phyloP scores from a whole-genome alignment of 2,888 invertebrate genomes.

The Cantharis lateralis region DNA sequence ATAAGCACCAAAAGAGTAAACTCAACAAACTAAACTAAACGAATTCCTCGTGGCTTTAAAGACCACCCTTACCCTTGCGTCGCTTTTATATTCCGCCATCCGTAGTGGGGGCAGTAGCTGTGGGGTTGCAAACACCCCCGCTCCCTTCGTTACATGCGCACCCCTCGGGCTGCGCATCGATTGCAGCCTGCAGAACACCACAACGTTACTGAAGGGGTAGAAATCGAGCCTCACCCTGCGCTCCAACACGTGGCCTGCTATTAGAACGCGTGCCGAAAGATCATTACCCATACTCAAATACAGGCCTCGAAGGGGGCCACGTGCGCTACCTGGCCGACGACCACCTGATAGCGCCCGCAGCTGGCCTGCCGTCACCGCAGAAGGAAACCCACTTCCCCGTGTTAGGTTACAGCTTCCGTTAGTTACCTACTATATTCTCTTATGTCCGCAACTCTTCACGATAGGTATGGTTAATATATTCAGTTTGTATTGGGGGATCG shows the following conservation, averaged over 20 bases:
- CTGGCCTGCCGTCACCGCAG: slow-evolving; percentile 30
- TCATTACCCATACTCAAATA: slow-evolving; percentile 36
- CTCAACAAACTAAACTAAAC: slow-evolving; percentile 58
- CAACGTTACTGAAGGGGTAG: slow-evolving; percentile 33
- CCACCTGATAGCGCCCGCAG: slow-evolving; percentile 40
- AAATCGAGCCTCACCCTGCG: slow-evolving; percentile 37
- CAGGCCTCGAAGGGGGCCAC: slow-evolving; percentile 30
- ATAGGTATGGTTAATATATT: slow-evolving; percentile 20
- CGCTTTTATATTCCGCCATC: slow-evolving; percentile 57
- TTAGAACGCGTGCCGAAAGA: slow-evolving; percentile 42
- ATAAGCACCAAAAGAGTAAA: slow-evolving; percentile 56
- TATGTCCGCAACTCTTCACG: slow-evolving; percentile 5
- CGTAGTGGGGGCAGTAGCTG: slow-evolving; percentile 37
- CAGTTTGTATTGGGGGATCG: slow-evolving; percentile 20
- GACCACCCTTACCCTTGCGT: slow-evolving; percentile 54
- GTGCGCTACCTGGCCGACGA: slow-evolving; percentile 37
- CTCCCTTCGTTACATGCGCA: slow-evolving; percentile 33
- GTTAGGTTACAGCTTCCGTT: slow-evolving; percentile 39
- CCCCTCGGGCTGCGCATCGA: slow-evolving; percentile 41
- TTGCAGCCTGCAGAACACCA: slow-evolving; percentile 36
- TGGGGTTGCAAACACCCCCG: slow-evolving; percentile 40
- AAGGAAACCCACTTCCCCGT: slow-evolving; percentile 34
- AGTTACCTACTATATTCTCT: slow-evolving; percentile 25
- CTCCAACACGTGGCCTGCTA: slow-evolving; percentile 42
- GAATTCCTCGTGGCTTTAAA: slow-evolving; percentile 64